phyloP scores from a whole-genome alignment of 2,888 invertebrate genomes.

The Andricus quercusramuli region DNA sequence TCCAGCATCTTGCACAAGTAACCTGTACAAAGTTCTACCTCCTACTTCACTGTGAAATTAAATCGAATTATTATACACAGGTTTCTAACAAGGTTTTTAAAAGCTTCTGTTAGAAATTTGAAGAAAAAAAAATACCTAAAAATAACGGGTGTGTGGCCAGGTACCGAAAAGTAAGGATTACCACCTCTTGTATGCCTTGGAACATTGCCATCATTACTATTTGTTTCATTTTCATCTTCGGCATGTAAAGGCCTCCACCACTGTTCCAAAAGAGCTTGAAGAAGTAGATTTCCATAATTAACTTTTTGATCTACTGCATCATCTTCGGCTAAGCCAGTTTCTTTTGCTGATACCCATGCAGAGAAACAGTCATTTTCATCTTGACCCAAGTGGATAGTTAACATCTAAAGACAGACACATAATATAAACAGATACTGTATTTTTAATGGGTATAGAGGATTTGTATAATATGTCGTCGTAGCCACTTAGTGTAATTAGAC shows the following conservation, averaged over 20 bases:
- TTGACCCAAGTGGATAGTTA: conserved; percentile 97
- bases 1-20: conserved; percentile 93
- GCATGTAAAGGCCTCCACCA: conserved; percentile 90
- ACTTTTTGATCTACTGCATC: conserved; percentile 91
- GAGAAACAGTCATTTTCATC: conserved; percentile 99
- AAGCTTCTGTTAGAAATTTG: background rate
- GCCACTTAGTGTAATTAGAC: too few species aligned
- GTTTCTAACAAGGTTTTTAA: conserved; percentile 32
- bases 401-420: conserved; percentile 83
- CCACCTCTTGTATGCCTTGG: conserved; percentile 76
- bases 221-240: conserved; percentile 87
- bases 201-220: conserved; percentile 80
- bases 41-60: conserved; percentile 90
- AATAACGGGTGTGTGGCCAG: conserved; percentile 97
- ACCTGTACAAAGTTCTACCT: conserved; percentile 94
- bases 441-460: background rate
- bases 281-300: conserved; percentile 95
- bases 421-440: background rate
- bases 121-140: conserved; percentile 84
- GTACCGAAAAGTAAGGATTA: conserved; percentile 91
- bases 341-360: conserved; percentile 98
- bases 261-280: conserved; percentile 96
- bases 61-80: background rate
- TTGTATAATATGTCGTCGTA: too few species aligned
- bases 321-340: conserved; percentile 90